These are phyloP conservation scores for Poeciliopsis paucimaculata DNA, from an alignment of 2,797 vertebrate genomes.

Conservation along the genomic window DNA sequence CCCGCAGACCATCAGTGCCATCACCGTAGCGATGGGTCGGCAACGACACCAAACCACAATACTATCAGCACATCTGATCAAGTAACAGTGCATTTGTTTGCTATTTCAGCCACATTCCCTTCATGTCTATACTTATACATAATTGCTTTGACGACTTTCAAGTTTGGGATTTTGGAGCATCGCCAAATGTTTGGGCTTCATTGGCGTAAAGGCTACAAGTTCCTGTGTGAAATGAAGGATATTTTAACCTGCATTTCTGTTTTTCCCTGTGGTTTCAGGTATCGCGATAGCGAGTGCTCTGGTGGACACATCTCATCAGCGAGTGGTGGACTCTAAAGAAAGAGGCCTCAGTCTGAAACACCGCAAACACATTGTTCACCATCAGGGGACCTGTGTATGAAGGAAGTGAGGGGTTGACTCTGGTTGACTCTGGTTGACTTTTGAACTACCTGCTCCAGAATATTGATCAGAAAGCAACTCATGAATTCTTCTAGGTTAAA, in stretches of 20 bases:
- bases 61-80: constrained; percentile 48
- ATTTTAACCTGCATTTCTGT: neutral
- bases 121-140: too few relatives aligned
- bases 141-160: too few relatives aligned
- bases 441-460: neutral
- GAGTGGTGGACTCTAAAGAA: constrained; percentile 88
- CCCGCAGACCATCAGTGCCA: constrained; percentile 53
- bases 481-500: neutral
- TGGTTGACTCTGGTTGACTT: neutral
- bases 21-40: constrained; percentile 32
- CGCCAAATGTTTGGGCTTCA: too few relatives aligned
- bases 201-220: too few relatives aligned
- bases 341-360: constrained; percentile 88
- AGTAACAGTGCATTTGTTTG: constrained; percentile 19
- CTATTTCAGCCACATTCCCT: neutral
- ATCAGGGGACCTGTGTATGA: constrained; percentile 95
- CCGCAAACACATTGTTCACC: constrained; percentile 88
- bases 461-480: neutral
- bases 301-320: constrained; percentile 91
- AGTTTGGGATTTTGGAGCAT: too few relatives aligned
- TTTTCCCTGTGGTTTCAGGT: constrained; percentile 70
- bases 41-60: constrained; percentile 54
- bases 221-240: neutral
- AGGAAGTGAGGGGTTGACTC: neutral
- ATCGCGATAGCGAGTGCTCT: constrained; percentile 91